phyloP scores from a whole-genome alignment of 1,140 invertebrate species.

The Atta colombica region DNA sequence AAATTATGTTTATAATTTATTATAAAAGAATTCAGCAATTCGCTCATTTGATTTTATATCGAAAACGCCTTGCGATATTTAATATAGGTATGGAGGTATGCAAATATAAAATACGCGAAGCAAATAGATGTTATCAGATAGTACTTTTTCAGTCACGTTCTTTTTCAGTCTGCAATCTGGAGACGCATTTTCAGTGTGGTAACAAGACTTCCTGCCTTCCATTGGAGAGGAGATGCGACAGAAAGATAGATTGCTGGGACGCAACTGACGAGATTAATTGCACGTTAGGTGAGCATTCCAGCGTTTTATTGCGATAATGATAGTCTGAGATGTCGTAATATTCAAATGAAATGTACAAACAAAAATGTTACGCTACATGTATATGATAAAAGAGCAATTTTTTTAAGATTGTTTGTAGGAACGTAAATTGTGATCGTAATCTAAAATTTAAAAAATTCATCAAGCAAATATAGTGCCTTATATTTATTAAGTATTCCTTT shows the following conservation, averaged over 20 bases:
- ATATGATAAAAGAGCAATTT: neutral
- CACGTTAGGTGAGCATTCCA: conserved; percentile 87
- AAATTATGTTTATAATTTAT: conserved; percentile 12
- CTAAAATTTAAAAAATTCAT: neutral
- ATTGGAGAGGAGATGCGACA: conserved; percentile 90
- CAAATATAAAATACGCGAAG: conserved; percentile 27
- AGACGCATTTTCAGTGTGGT: conserved; percentile 92
- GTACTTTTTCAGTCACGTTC: conserved; percentile 10
- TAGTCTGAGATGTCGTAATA: neutral
- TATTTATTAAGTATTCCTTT: neutral
- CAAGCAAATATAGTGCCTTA: neutral
- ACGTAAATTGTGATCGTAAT: neutral
- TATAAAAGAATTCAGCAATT: neutral
- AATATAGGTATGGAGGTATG: neutral
- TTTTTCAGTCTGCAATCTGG: conserved; percentile 89
- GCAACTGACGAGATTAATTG: conserved; percentile 93
- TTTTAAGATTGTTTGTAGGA: neutral
- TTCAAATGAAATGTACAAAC: neutral
- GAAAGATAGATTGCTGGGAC: conserved; percentile 93
- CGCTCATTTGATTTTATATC: neutral
- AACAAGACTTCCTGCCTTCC: conserved; percentile 92
- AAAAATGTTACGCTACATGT: conserved; percentile 1
- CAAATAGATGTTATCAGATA: conserved; percentile 21
- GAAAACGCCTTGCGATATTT: neutral
- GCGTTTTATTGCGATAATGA: neutral